phyloP scores from a whole-genome alignment of 2,113 vertebrate species.

The Pelusios castaneus region DNA sequence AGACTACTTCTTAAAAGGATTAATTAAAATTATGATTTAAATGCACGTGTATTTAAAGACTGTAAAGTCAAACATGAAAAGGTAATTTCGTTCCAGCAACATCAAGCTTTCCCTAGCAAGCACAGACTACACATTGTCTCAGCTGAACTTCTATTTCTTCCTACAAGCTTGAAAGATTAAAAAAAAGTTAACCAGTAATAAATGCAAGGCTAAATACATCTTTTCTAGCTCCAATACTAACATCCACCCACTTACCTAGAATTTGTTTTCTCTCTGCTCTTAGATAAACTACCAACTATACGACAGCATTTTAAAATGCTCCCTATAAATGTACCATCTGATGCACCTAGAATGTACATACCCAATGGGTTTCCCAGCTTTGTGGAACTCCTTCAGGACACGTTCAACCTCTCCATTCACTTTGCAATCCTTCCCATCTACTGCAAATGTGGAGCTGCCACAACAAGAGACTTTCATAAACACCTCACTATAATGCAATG shows the following conservation, averaged over 20 bases:
- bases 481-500: background rate
- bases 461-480: background rate
- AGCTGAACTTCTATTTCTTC: background rate
- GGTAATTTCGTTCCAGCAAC: background rate
- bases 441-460: constrained; percentile 86
- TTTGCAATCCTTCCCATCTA: constrained; percentile 85
- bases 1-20: background rate
- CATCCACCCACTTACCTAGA: background rate
- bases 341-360: constrained; percentile 38
- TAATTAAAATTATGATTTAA: background rate
- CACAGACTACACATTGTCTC: background rate
- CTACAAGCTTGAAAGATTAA: background rate
- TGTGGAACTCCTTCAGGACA: constrained; percentile 86
- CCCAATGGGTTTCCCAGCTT: constrained; percentile 89
- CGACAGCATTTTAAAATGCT: background rate
- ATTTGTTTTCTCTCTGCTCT: background rate
- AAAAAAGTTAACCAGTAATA: background rate
- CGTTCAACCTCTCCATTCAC: constrained; percentile 85
- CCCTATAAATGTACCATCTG: background rate
- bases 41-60: background rate
- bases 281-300: background rate
- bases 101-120: background rate
- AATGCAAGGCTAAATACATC: background rate
- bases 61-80: background rate
- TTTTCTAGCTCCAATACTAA: background rate